Conservation (phyloP, 2,888 invertebrate genomes). For the Arrhopalites spinosus region DNA sequence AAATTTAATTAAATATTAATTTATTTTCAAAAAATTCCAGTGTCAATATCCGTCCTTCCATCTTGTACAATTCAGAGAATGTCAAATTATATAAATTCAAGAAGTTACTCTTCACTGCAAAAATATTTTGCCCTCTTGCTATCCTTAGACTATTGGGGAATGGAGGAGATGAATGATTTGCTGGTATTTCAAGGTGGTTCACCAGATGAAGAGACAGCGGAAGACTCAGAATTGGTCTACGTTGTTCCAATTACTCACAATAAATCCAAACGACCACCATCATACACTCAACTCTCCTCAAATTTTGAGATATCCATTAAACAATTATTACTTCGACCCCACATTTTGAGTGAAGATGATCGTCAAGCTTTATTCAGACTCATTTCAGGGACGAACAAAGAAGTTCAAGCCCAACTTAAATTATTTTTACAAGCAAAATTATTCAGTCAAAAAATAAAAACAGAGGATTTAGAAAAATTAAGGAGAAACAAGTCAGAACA, state of each 20-base stretch:
- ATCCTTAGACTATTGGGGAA: constrained; percentile 52
- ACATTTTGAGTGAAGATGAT: constrained; percentile 50
- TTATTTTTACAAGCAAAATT: constrained; percentile 54
- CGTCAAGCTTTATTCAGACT: constrained; percentile 48
- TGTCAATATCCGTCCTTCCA: constrained; percentile 51
- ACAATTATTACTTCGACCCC: constrained; percentile 46
- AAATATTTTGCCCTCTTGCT: constrained; percentile 55
- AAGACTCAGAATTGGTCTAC: constrained; percentile 47
- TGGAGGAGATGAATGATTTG: constrained; percentile 51
- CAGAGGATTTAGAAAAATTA: constrained; percentile 50
- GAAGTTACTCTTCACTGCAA: constrained; percentile 41
- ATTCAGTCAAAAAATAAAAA: constrained; percentile 48
- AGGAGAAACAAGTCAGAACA: constrained; percentile 45
- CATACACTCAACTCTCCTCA: constrained; percentile 33
- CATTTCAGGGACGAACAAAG: constrained; percentile 41
- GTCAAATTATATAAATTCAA: constrained; percentile 45
- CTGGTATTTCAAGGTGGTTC: constrained; percentile 47
- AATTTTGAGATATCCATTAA: constrained; percentile 54
- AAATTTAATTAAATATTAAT: background rate
- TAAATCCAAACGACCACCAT: constrained; percentile 29
- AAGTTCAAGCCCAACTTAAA: constrained; percentile 51
- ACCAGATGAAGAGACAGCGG: constrained; percentile 27
- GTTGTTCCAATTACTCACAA: constrained; percentile 32
- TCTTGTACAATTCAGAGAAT: constrained; percentile 47
- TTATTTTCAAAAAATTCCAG: constrained; percentile 36